phyloP scores from a whole-genome alignment of 2,888 invertebrate genomes.

The Siphlonurus alternatus region DNA sequence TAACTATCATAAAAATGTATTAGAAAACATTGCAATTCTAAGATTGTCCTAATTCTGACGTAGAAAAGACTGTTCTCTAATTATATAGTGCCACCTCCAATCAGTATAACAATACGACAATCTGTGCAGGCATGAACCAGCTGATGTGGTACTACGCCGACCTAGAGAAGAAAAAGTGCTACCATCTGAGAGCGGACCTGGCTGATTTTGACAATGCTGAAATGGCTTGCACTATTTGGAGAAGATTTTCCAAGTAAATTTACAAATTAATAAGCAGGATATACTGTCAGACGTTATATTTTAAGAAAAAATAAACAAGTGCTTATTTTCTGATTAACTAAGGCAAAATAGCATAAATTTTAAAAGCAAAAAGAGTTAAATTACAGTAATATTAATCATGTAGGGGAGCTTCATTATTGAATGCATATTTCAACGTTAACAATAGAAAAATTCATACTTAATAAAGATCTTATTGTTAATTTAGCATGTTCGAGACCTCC shows the following conservation, averaged over 20 bases:
- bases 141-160: slow-evolving; percentile 86
- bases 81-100: too few relatives aligned
- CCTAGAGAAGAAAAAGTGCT: slow-evolving; percentile 71
- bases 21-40: too few relatives aligned
- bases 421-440: neutral
- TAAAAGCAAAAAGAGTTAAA: too few relatives aligned
- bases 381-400: too few relatives aligned
- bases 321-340: too few relatives aligned
- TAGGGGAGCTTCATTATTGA: neutral
- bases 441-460: neutral
- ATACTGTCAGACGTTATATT: neutral
- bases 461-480: slow-evolving; percentile 11
- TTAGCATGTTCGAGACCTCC: slow-evolving; percentile 35
- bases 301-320: too few relatives aligned
- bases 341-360: too few relatives aligned
- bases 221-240: slow-evolving; percentile 70
- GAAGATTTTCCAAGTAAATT: slow-evolving; percentile 75
- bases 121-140: slow-evolving; percentile 58
- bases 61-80: too few relatives aligned
- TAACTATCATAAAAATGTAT: too few relatives aligned
- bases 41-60: too few relatives aligned
- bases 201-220: slow-evolving; percentile 73
- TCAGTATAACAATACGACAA: neutral
- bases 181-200: slow-evolving; percentile 50
- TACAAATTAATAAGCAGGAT: slow-evolving; percentile 10